These are phyloP conservation scores for Linepithema humile DNA, from an alignment of 1,140 invertebrate species.

Conservation along the genomic window DNA sequence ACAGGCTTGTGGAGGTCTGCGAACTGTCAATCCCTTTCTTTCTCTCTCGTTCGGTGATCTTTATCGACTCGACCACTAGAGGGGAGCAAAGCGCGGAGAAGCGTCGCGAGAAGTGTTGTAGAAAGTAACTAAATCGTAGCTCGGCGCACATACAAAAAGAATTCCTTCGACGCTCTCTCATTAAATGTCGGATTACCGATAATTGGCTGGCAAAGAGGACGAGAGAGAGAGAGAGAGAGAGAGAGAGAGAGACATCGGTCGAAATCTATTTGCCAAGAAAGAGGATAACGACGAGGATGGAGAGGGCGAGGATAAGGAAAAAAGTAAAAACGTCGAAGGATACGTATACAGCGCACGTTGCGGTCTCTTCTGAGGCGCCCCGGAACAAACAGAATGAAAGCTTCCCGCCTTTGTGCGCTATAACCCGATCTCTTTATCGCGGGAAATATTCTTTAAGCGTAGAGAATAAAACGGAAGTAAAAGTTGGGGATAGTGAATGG, in stretches of 20 bases:
- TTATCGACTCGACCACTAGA: slow-evolving; percentile 49
- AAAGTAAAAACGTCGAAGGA: slow-evolving; percentile 61
- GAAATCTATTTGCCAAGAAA: slow-evolving; percentile 42
- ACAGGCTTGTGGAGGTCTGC: slow-evolving; percentile 54
- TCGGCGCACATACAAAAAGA: background rate
- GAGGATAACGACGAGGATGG: slow-evolving; percentile 23
- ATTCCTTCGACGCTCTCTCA: slow-evolving; percentile 60
- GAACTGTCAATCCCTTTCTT: slow-evolving; percentile 12
- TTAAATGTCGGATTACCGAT: slow-evolving; percentile 63
- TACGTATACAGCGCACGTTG: slow-evolving; percentile 78
- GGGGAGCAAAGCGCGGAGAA: slow-evolving; percentile 7
- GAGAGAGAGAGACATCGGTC: background rate
- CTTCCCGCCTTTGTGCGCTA: slow-evolving; percentile 75
- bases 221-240: too few relatives aligned
- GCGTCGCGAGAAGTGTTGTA: background rate
- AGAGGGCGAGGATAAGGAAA: slow-evolving; percentile 16
- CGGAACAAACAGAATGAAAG: slow-evolving; percentile 81
- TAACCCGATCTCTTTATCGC: slow-evolving; percentile 80
- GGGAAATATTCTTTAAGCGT: slow-evolving; percentile 81
- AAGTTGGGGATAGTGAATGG: slow-evolving; percentile 74
- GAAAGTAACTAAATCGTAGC: slow-evolving; percentile 38
- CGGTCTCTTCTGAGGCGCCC: slow-evolving; percentile 75
- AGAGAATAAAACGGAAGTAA: slow-evolving; percentile 79
- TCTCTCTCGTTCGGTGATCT: slow-evolving; percentile 28
- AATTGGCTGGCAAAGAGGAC: slow-evolving; percentile 55